These are phyloP conservation scores for Drosophila planitibia DNA, from an alignment of 2,888 invertebrate genomes.

Conservation along the genomic window DNA sequence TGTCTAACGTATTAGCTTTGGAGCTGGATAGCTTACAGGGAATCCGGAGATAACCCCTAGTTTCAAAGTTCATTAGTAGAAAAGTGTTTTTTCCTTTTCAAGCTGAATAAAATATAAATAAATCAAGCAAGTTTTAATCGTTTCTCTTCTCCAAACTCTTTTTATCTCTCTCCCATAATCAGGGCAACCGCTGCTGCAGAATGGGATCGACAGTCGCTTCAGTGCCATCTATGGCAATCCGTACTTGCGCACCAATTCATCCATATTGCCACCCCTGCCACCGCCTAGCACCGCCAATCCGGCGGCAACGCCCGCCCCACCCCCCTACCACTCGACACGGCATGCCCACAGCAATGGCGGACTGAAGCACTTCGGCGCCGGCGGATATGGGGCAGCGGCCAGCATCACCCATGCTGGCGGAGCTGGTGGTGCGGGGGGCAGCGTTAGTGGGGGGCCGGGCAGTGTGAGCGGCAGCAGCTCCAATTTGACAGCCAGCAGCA, in stretches of 20 bases:
- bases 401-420: conserved; percentile 23
- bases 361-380: conserved; percentile 68
- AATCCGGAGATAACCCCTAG: neutral
- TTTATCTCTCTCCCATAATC: neutral
- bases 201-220: conserved; percentile 87
- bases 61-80: neutral
- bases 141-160: neutral
- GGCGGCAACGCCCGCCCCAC: conserved; percentile 92
- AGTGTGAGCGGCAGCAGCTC: conserved; percentile 88
- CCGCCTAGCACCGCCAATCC: conserved; percentile 90
- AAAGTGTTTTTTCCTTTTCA: neutral
- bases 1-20: neutral
- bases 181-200: conserved; percentile 85
- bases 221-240: conserved; percentile 96
- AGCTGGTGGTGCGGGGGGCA: conserved; percentile 4
- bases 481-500: conserved; percentile 83
- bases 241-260: conserved; percentile 90
- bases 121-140: neutral
- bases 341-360: conserved; percentile 79
- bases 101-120: neutral
- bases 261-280: conserved; percentile 86
- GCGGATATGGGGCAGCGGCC: conserved; percentile 32
- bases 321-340: conserved; percentile 88
- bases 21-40: neutral
- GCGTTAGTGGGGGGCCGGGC: conserved; percentile 86